Conservation (phyloP, 2,888 invertebrate species). For the Pemphredon lugubris region DNA sequence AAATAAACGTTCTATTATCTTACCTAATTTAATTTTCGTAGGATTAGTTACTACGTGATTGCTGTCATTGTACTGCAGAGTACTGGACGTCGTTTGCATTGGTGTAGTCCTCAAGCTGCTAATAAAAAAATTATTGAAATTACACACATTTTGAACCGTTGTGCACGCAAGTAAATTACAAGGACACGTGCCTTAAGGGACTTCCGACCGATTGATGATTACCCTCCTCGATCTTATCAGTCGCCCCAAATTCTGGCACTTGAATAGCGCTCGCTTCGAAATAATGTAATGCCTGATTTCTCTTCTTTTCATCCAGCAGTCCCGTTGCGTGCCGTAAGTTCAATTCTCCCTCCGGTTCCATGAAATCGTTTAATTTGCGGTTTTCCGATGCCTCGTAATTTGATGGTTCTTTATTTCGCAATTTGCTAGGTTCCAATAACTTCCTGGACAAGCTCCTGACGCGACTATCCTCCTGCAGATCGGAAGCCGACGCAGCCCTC, state of each 20-base stretch:
- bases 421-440: slow-evolving; percentile 39
- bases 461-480: slow-evolving; percentile 84
- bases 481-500: slow-evolving; percentile 93
- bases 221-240: slow-evolving; percentile 1
- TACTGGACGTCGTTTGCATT: slow-evolving; percentile 35
- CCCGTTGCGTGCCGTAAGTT: slow-evolving; percentile 21
- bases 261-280: slow-evolving; percentile 27
- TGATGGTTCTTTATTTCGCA: slow-evolving; percentile 24
- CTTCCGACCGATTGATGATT: slow-evolving; percentile 3
- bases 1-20: too few relatives aligned
- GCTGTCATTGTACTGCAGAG: slow-evolving; percentile 41
- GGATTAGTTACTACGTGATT: slow-evolving; percentile 35
- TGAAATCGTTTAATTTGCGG: slow-evolving; percentile 16
- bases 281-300: slow-evolving; percentile 28
- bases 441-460: slow-evolving; percentile 46
- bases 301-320: slow-evolving; percentile 13
- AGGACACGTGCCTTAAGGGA: slow-evolving; percentile 28
- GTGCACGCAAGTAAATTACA: background rate
- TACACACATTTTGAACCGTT: background rate
- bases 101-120: slow-evolving; percentile 47
- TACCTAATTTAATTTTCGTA: slow-evolving; percentile 40
- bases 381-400: slow-evolving; percentile 22
- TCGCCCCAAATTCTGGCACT: background rate
- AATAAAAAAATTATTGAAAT: background rate
- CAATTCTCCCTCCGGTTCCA: slow-evolving; percentile 18